phyloP scores from a whole-genome alignment of 2,888 invertebrate genomes.

The Digitonthophagus gazella region DNA sequence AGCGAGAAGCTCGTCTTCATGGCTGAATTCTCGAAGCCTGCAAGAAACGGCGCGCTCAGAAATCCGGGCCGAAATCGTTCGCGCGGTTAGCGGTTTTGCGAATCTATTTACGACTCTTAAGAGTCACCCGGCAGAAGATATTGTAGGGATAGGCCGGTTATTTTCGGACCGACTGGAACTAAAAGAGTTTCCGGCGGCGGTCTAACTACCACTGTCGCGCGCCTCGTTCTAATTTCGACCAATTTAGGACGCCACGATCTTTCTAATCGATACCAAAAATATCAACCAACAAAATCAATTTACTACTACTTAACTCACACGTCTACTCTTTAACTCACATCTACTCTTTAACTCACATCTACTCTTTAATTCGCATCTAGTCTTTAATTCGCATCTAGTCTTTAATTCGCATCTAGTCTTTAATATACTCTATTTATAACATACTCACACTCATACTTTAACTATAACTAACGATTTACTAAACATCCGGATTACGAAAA shows the following conservation, averaged over 20 bases:
- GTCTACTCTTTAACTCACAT: neutral
- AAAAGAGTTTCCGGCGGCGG: neutral
- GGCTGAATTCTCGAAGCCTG: slow-evolving; percentile 67
- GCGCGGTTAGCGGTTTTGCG: neutral
- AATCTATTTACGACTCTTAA: neutral
- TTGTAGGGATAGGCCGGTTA: neutral
- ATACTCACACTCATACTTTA: too few species aligned
- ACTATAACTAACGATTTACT: too few species aligned
- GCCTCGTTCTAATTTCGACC: neutral
- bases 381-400: too few species aligned
- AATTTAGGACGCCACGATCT: neutral
- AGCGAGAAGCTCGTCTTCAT: slow-evolving; percentile 80
- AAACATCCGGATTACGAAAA: too few species aligned
- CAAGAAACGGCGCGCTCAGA: slow-evolving; percentile 37
- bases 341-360: too few species aligned
- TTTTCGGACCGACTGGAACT: neutral
- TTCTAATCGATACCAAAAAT: neutral
- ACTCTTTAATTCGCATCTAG: too few species aligned
- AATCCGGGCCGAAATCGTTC: slow-evolving; percentile 3
- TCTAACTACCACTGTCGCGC: neutral
- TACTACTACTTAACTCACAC: neutral
- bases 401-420: too few species aligned
- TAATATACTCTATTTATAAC: too few species aligned
- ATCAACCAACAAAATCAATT: neutral
- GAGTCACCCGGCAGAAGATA: neutral